These are phyloP conservation scores for Glaucidium brasilianum DNA, from an alignment of 2,113 vertebrate species.

Conservation along the genomic window DNA sequence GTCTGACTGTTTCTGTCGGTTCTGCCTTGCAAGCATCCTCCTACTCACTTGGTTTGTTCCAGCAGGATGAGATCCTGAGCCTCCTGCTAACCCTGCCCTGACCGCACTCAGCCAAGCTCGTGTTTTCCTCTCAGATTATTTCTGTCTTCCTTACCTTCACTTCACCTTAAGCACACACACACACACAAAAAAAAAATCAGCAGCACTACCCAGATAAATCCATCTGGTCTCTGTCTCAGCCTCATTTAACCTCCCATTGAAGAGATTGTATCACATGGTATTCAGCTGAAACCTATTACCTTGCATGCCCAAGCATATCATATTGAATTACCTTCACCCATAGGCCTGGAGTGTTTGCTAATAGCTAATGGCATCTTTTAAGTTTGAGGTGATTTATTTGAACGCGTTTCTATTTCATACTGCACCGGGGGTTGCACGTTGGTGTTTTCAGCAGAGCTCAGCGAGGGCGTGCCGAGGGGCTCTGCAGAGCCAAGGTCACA, in stretches of 20 bases:
- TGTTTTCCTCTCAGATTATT: background rate
- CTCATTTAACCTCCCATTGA: slow-evolving; percentile 48
- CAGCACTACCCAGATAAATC: slow-evolving; percentile 33
- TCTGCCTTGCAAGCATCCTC: background rate
- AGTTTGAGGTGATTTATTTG: slow-evolving; percentile 50
- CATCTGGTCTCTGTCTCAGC: slow-evolving; percentile 70
- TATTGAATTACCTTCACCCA: slow-evolving; percentile 57
- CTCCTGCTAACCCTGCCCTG: background rate
- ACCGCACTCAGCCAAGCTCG: accelerated
- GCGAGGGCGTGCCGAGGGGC: background rate
- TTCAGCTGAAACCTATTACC: slow-evolving; percentile 64
- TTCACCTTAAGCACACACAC: slow-evolving; percentile 12
- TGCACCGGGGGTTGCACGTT: background rate
- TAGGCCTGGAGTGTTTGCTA: slow-evolving; percentile 24
- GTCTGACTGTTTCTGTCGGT: background rate
- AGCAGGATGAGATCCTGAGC: background rate
- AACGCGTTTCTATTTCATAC: background rate
- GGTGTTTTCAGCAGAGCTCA: background rate
- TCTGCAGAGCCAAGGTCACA: background rate
- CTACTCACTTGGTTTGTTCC: background rate
- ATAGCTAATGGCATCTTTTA: slow-evolving; percentile 37
- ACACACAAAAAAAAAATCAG: background rate
- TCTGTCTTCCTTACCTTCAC: slow-evolving; percentile 14
- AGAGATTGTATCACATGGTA: slow-evolving; percentile 43
- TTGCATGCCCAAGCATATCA: slow-evolving; percentile 64